Percentiles rank a stretch among this genome's conserved stretches.
phyloP scores from a whole-genome alignment of 2,113 vertebrate species.

The Chionomys nivalis region DNA sequence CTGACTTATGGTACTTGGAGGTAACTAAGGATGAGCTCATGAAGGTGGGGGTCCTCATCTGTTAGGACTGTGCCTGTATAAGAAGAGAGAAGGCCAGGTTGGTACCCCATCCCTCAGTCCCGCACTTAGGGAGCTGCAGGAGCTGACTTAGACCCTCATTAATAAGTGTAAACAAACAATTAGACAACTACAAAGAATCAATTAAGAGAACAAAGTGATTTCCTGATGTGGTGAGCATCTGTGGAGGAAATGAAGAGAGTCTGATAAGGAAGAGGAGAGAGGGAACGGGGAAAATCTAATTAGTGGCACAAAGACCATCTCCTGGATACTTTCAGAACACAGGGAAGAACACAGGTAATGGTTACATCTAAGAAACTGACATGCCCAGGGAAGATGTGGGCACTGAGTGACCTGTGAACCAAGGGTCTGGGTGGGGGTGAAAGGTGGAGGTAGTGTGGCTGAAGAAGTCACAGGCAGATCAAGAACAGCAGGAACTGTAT shows the following conservation, averaged over 20 bases:
- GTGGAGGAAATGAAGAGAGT: neutral
- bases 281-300: neutral
- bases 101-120: neutral
- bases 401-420: neutral
- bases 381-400: neutral
- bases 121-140: neutral
- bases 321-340: neutral
- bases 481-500: neutral
- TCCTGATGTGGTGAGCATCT: neutral
- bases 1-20: neutral
- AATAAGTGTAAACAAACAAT: neutral
- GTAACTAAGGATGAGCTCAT: neutral
- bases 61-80: neutral
- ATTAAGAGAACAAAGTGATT: neutral
- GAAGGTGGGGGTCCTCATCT: too few relatives aligned
- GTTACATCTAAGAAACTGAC: neutral
- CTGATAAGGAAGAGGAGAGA: neutral
- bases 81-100: neutral
- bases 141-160: neutral
- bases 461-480: neutral
- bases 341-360: neutral
- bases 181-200: neutral
- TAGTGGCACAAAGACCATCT: neutral
- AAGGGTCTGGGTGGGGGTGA: neutral
- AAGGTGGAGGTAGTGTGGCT: fast-evolving